phyloP scores from a whole-genome alignment of 2,888 invertebrate species.

The Dynastes grantii region DNA sequence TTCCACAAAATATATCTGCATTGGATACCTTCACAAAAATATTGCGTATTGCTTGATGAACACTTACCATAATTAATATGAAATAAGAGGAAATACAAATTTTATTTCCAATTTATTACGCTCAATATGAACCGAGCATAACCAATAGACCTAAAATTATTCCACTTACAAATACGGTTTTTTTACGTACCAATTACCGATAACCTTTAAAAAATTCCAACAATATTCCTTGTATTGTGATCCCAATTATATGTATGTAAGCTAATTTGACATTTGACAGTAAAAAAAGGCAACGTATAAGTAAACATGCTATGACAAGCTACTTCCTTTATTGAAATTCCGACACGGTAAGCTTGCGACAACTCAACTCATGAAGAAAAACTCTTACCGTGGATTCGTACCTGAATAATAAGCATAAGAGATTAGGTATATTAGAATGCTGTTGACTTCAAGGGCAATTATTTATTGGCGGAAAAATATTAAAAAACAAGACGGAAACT shows the following conservation, averaged over 20 bases:
- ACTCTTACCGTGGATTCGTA: too few species aligned
- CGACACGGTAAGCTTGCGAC: too few species aligned
- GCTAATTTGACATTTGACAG: neutral
- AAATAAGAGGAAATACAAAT: slow-evolving; percentile 1
- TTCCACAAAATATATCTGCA: too few species aligned
- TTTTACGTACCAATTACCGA: neutral
- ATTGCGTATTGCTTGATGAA: neutral
- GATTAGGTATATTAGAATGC: too few species aligned
- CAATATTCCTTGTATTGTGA: neutral
- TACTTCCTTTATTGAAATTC: neutral
- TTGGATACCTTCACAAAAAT: too few species aligned
- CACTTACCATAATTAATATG: neutral
- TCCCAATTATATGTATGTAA: neutral
- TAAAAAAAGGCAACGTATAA: neutral
- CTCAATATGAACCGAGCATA: neutral
- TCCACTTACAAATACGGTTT: neutral
- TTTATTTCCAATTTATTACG: neutral
- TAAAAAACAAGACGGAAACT: too few species aligned
- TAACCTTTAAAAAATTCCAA: slow-evolving; percentile 7
- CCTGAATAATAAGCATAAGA: too few species aligned
- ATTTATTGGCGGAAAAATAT: too few species aligned
- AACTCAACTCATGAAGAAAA: too few species aligned
- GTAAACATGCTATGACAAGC: neutral
- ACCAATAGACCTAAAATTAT: slow-evolving; percentile 1
- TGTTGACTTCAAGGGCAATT: too few species aligned